Evolutionary conservation across 2,888 invertebrate genomes (phyloP), one percentile per base, ranked within the genome.

Genomic region (Acrobasis consociella): DNA sequence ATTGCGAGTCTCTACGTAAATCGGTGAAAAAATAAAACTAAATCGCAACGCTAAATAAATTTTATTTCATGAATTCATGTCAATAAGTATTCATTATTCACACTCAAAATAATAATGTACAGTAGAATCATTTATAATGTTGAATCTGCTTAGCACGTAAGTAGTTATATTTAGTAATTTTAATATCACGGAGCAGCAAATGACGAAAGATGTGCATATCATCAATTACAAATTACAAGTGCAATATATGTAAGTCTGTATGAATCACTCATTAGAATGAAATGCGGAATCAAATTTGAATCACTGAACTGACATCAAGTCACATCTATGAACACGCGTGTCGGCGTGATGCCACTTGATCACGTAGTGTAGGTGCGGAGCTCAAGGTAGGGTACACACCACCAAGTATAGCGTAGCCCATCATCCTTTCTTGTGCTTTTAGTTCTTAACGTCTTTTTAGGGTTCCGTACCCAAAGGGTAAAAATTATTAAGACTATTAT

Each of bases 1-100:
- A n/a, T n/a, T n/a, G n/a, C n/a, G n/a, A n/a, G n/a, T n/a, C n/a
- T n/a, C n/a, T n/a, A n/a, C n/a, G n/a, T n/a, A n/a, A n/a, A n/a
- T n/a, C n/a, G n/a, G n/a, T n/a, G 31, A 31, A 16, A 17, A 74
- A 80, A 77, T 76, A 51, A 85, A 83, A 83, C 76, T 70, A 76
- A 72, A 77, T 77, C 78, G 76, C 78, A 86, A 86, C 86, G 86
- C 86, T 85, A 85, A 86, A 86, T 86, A 86, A 83, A 85, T 83
- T 86, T 85, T 85, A 86, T 86, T 86, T 82, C 81, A 74, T 73
- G 74, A 75, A 76, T 73, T 74, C 74, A 83, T 85, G 82, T 85
- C 85, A 85, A 85, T 85, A 82, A 78, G 80, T 77, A 80, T 79
- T 71, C 67, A 72, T 72, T 83, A 79, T 85, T 82, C 85, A 85